phyloP scores from a whole-genome alignment of 2,888 invertebrate species.

The Deilephila elpenor region DNA sequence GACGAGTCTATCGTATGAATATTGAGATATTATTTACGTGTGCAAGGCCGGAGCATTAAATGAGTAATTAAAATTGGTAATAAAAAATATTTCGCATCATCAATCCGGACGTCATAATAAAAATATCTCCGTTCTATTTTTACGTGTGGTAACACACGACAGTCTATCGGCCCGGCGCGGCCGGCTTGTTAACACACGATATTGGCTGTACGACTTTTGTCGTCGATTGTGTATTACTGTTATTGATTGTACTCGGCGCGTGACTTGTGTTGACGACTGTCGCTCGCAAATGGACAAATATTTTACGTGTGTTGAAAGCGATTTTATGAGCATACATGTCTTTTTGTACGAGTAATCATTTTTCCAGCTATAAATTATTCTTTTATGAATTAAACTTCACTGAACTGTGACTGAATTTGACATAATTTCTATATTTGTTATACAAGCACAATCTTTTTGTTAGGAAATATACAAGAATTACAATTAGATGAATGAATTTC shows the following conservation, averaged over 20 bases:
- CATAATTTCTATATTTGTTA: neutral
- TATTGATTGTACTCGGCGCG: conserved; percentile 81
- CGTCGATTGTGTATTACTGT: conserved; percentile 80
- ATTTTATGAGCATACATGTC: conserved; percentile 23
- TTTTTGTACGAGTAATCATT: no score
- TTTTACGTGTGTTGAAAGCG: conserved; percentile 39
- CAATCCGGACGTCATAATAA: conserved; percentile 25
- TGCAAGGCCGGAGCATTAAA: conserved; percentile 28
- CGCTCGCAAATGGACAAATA: conserved; percentile 63
- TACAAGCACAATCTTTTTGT: neutral
- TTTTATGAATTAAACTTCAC: neutral
- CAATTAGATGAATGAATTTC: neutral
- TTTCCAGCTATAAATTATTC: neutral
- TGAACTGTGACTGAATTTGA: no score
- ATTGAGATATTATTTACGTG: conserved; percentile 30
- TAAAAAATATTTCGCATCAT: conserved; percentile 30
- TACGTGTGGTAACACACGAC: conserved; percentile 58
- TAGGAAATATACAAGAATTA: neutral
- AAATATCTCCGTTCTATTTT: conserved; percentile 30
- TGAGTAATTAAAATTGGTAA: conserved; percentile 27
- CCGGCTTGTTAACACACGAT: conserved; percentile 78
- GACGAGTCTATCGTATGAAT: neutral
- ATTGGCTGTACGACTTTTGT: conserved; percentile 79
- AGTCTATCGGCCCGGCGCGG: conserved; percentile 38
- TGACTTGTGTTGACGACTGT: conserved; percentile 80